Conservation (phyloP, 1,140 invertebrate genomes). For the Lepidurus apus region DNA sequence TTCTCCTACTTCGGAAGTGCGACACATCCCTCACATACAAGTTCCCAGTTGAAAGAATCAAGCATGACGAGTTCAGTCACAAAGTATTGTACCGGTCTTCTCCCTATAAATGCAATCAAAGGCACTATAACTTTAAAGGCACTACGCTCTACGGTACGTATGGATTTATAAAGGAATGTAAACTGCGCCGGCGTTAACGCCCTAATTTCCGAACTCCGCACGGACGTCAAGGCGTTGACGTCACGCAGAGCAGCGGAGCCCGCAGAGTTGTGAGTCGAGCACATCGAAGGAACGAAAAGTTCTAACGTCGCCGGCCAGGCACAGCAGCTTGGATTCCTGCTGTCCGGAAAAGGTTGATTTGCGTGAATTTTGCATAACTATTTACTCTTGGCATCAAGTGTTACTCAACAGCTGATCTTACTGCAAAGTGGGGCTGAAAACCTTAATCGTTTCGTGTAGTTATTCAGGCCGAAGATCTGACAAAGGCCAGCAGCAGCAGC, state of each 20-base stretch:
- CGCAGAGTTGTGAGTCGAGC: not conserved
- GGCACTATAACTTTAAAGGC: not conserved
- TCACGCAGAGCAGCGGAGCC: not conserved
- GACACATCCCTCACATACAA: too few relatives aligned
- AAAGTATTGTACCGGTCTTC: too few relatives aligned
- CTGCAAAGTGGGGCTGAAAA: not conserved
- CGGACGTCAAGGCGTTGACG: not conserved
- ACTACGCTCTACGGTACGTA: not conserved
- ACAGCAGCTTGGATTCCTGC: not conserved
- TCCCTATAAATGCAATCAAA: too few relatives aligned
- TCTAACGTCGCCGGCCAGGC: not conserved
- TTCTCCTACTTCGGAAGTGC: too few relatives aligned
- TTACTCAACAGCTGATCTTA: not conserved
- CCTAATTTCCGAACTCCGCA: not conserved
- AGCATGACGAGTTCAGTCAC: too few relatives aligned
- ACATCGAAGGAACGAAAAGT: not conserved
- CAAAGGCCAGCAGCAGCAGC: not conserved
- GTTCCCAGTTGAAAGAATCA: too few relatives aligned
- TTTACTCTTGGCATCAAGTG: not conserved
- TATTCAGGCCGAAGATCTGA: not conserved
- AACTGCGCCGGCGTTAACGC: constrained; percentile 1
- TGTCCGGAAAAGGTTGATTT: not conserved
- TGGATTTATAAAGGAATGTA: not conserved
- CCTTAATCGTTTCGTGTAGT: not conserved
- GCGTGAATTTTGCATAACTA: not conserved